Base-by-base conservation (phyloP, 2,888 invertebrate genomes). In the Yponomeuta evonymella region DNA sequence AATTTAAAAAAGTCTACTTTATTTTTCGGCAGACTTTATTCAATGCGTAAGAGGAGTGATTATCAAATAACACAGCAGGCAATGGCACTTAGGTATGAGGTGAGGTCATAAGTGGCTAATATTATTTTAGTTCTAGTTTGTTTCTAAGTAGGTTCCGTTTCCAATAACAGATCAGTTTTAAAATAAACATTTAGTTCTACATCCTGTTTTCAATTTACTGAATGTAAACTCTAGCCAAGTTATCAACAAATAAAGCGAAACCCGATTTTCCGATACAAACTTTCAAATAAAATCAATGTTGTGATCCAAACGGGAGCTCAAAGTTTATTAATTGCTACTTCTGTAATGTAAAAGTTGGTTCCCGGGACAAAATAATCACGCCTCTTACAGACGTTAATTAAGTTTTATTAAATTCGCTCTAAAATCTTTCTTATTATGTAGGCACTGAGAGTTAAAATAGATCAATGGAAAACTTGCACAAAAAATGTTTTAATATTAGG, bases 311-410 rank as follows among this genome's bases (percentile, higher is more conserved):
- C 29, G 2, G 30, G 23, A 64, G 12, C n/a, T 2, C 64, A 2
- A 65, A 65, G 33, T 65, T 64, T 65, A 30, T 65, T 65, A 65
- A 65, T 65, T 65, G 65, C 30, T 65, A 33, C 29, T 65, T 33
- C 65, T 29, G 11, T 9, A 30, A 65, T 33, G 33, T 30, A 30
- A 65, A 65, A 65, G 65, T 65, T 65, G 2, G 12, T 30, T 29
- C 33, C 30, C 30, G 29, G 30, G 15, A 58, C 51, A 58, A 15
- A 58, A 58, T 58, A 58, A 58, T 58, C 51, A 58, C 12, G 51
- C 51, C 51, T 15, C 15, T 58, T 15, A 65, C 65, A 65, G 33
- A 29, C 8, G 65, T 29, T 65, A 29, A 30, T 63, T n/a, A 63
- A 63, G 63, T 63, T 63, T 63, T 63, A 63, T 23, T 63, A 29